Conservation (phyloP, 2,888 invertebrate genomes). For the Bursaphelenchus okinawaensis region DNA sequence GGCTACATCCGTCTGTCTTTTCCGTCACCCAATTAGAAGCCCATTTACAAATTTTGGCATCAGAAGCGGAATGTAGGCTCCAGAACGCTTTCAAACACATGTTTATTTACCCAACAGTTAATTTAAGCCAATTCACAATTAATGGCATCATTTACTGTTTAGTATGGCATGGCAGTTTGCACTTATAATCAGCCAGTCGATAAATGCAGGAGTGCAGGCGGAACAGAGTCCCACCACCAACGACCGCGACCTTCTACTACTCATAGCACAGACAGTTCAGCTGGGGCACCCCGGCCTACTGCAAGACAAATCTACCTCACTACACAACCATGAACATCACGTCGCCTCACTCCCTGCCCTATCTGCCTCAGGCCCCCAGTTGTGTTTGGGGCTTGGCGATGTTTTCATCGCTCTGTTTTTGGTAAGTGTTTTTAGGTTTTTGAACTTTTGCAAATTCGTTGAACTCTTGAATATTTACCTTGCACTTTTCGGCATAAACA, state of each 20-base stretch:
- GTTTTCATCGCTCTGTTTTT: slow-evolving; percentile 52
- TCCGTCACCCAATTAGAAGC: no score
- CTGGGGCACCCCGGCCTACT: neutral
- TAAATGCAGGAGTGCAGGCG: slow-evolving; percentile 4
- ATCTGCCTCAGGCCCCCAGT: neutral
- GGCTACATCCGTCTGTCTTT: no score
- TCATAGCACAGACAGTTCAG: neutral
- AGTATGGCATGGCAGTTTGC: slow-evolving; percentile 18
- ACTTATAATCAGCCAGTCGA: slow-evolving; percentile 15
- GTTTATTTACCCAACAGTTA: no score
- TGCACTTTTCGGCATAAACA: neutral
- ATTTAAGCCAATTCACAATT: no score
- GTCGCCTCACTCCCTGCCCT: neutral
- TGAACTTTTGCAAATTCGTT: neutral
- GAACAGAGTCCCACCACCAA: neutral
- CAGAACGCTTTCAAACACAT: no score
- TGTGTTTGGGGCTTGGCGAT: slow-evolving; percentile 52
- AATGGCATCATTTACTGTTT: no score
- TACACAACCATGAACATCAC: neutral
- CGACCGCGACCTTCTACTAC: neutral
- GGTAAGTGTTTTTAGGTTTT: slow-evolving; percentile 25
- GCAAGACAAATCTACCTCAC: no score
- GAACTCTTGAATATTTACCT: neutral
- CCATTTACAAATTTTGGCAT: no score
- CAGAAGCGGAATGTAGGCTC: no score